A percentile compares a stretch with the other conserved stretches of the same genome.
These are phyloP conservation scores for Dryobotodes eremita DNA, from an alignment of 2,888 invertebrate species.

Conservation along the genomic window DNA sequence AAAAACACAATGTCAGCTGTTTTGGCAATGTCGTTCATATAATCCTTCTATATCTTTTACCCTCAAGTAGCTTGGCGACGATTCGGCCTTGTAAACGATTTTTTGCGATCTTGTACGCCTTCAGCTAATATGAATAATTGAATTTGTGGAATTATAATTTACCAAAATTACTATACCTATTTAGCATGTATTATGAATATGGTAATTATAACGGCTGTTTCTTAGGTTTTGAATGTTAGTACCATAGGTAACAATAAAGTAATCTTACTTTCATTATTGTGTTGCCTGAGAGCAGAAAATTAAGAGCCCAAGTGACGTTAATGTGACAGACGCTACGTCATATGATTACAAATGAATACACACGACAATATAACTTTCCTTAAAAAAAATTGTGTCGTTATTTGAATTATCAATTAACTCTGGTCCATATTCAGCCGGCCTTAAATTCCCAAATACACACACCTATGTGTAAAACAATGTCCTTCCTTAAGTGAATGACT, in stretches of 20 bases:
- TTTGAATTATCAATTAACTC: conserved; percentile 3
- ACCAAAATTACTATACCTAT: neutral
- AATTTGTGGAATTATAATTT: conserved; percentile 40
- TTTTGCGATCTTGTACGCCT: conserved; percentile 49
- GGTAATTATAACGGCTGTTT: no score
- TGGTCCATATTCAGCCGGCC: neutral
- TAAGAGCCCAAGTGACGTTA: neutral
- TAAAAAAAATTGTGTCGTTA: neutral
- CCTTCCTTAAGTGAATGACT: neutral
- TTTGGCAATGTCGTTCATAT: neutral
- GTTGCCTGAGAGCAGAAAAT: neutral
- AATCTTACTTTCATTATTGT: neutral
- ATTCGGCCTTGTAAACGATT: conserved; percentile 32
- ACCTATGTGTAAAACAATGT: no score
- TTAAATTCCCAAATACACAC: neutral
- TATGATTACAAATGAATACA: neutral
- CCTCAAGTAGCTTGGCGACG: conserved; percentile 10
- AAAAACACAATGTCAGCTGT: neutral
- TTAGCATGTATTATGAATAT: neutral
- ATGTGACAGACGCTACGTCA: neutral
- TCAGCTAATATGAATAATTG: conserved; percentile 52
- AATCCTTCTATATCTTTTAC: neutral
- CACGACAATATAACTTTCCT: neutral
- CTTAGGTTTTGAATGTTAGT: neutral
- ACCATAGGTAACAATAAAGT: neutral